Evolutionary conservation across 2,797 vertebrate genomes (phyloP), one percentile per base, ranked within the genome.

Genomic region (Parotocinclus haroldoi): DNA sequence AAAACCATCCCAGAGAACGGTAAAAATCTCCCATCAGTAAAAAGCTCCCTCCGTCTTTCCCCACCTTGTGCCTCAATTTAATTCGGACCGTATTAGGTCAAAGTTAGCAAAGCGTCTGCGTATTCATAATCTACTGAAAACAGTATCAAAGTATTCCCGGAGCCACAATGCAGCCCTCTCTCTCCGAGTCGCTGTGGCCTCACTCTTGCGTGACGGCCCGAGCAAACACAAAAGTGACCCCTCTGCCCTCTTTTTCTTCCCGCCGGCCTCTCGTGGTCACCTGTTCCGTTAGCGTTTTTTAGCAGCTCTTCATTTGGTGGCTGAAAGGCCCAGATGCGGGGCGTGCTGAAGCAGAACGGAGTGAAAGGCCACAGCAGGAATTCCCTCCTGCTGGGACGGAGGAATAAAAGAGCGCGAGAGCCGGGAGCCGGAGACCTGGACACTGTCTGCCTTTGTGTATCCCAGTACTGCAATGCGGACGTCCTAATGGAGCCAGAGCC

Each of bases 281-380:
- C 81, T 83, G 78, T 82, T 83, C 73, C 74, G 58, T 71, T 73
- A 74, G 2, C 68, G 36, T 53, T 80, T 86, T 87, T 87, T 88
- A 86, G 84, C 84, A 87, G 82, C 79, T 83, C 78, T 86, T 84
- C 67, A 88, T 88, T 87, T 85, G 69, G n/a, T 76, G 75, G 67
- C 77, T 89, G 86, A 89, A 89, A 88, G 86, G 80, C 63, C 79
- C 86, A 88, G 85, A 86, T 83, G 83, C 78, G 73, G 68, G 39
- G 74, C 74, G 81, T 85, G 82, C 74, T 82, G 88, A 83, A 80
- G 89, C 88, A 70, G 88, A 87, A 86, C 88, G 0, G 58, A 70
- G 78, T 79, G 81, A 80, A 84, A 79, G 80, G 80, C 40, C 14
- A 78, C 52, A 58, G 55, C 71, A 79, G 88, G 86, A 87, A 89